Conservation (phyloP, 2,113 vertebrate genomes). For the Rhipidura dahli region DNA sequence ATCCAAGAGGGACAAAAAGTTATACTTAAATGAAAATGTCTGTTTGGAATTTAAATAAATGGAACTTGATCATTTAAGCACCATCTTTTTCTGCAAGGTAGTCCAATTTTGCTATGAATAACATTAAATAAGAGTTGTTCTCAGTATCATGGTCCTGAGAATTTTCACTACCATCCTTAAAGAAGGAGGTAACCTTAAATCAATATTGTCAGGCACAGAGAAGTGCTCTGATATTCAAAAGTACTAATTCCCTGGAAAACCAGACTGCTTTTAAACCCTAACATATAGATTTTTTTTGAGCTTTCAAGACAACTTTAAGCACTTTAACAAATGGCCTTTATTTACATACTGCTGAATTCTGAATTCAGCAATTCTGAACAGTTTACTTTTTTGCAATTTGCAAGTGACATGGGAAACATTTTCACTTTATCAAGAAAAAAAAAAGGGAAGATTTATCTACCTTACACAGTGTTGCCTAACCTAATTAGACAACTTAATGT, state of each 20-base stretch:
- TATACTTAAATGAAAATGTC: neutral
- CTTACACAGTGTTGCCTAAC: neutral
- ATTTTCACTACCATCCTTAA: neutral
- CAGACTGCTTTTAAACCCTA: neutral
- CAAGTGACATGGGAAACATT: neutral
- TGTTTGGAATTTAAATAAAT: neutral
- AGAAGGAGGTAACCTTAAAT: neutral
- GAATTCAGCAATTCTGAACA: neutral
- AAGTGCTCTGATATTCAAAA: neutral
- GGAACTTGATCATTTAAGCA: neutral
- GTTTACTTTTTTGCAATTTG: constrained; percentile 10
- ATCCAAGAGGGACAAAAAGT: neutral
- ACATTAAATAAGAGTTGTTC: neutral
- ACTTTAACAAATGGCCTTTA: constrained; percentile 15
- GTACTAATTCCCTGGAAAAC: neutral
- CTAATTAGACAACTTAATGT: neutral
- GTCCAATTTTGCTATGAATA: neutral
- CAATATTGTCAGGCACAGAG: neutral
- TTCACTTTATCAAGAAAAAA: neutral
- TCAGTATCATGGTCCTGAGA: neutral
- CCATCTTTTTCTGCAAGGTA: neutral
- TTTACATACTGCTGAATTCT: constrained; percentile 47
- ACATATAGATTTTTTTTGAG: constrained; percentile 11
- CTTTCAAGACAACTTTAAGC: constrained; percentile 5
- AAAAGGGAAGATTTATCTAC: neutral